Evolutionary conservation across 2,888 invertebrate species (phyloP), one percentile per base, ranked within the genome.

Genomic region (Diabrotica balteata): DNA sequence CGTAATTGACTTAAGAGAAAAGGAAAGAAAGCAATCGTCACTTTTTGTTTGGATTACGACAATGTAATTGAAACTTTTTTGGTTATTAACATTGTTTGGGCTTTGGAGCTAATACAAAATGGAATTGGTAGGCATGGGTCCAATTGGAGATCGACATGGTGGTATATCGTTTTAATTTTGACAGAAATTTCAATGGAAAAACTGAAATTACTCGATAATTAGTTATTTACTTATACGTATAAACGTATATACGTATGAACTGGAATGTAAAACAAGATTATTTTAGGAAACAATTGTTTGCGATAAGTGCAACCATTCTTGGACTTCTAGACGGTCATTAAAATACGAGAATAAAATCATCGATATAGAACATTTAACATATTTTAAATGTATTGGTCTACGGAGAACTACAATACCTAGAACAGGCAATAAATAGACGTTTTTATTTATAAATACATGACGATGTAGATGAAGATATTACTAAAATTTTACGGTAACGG

Each of bases 1-100:
- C 62, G 69, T 66, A 72, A 71, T 69, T 69, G 68, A 68, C 66
- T 66, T 64, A 58, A 64, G 66, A 72, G 66, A 68, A 69, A 66
- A 67, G 61, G 46, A 63, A 67, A 68, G 67, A 68, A 67, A 58
- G 62, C 65, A 61, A 71, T 63, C 63, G 66, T 9, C 52, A 42
- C 55, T 72, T 70, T 72, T 72, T 70, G 51, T 62, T 55, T 63
- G 63, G 32, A 63, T 66, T 59, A 55, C 66, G 59, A 69, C 66
- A 63, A 66, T 63, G 66, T 68, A 68, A 68, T 68, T 54, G 62
- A 61, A 6, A 55, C 63, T 69, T 69, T 64, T 63, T 54, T 9
- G 59, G 59, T 63, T 51, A 51, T 68, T 66, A 68, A 60, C 68
- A 59, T 66, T 59, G 53, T 53, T 49, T 53, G 57, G 60, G 47